Evolutionary conservation across 1,140 invertebrate species (phyloP).

Genomic region (Cataglyphis hispanica): DNA sequence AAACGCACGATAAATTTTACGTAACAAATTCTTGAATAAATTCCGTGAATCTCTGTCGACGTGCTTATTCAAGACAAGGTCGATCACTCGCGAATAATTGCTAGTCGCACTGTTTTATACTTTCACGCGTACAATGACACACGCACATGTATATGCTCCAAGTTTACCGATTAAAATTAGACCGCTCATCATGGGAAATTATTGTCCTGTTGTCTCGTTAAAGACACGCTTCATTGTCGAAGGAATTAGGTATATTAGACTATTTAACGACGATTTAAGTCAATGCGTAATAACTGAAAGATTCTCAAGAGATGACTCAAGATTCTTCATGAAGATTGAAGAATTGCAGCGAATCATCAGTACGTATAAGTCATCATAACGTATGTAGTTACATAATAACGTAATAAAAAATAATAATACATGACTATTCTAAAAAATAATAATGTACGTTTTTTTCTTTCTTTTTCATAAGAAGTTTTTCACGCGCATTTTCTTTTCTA

Average conservation of each 20-base stretch:
- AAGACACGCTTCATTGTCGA: neutral
- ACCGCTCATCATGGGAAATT: neutral
- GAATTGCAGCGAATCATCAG: conserved; percentile 24
- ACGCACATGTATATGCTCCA: neutral
- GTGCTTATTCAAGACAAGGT: conserved; percentile 11
- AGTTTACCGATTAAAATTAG: conserved; percentile 16
- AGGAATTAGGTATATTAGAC: neutral
- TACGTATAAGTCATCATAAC: too few relatives aligned
- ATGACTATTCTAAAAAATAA: conserved; percentile 9
- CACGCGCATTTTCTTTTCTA: neutral
- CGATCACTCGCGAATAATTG: conserved; percentile 20
- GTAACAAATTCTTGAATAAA: too few relatives aligned
- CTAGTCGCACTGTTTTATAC: neutral
- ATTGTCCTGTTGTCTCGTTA: neutral
- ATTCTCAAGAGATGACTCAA: neutral
- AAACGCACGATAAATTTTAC: conserved; percentile 1
- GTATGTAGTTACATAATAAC: conserved; percentile 11
- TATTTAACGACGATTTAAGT: conserved; percentile 10
- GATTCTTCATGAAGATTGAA: conserved; percentile 17
- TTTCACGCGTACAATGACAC: neutral
- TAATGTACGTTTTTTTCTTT: neutral
- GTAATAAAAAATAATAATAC: neutral
- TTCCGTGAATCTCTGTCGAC: neutral
- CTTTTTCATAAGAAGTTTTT: too few relatives aligned
- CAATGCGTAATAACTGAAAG: conserved; percentile 2